phyloP scores from a whole-genome alignment of 1,140 invertebrate genomes.

The Nasonia longicornis region DNA sequence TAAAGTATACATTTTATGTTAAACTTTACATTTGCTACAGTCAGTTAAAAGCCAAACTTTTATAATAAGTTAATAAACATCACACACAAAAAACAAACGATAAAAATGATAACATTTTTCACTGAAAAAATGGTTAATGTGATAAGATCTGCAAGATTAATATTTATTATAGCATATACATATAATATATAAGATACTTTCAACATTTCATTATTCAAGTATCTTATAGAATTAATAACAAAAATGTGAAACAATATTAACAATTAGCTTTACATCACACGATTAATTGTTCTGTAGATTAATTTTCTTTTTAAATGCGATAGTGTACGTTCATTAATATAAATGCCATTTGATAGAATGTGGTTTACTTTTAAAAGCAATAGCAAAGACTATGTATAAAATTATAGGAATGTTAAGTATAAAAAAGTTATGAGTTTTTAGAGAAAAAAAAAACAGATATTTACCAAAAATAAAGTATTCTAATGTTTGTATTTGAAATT shows the following conservation, averaged over 20 bases:
- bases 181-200: neutral
- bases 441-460: neutral
- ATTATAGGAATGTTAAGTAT: neutral
- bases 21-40: neutral
- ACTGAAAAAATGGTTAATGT: neutral
- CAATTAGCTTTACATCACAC: neutral
- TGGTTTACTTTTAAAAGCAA: neutral
- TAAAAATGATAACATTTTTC: slow-evolving; percentile 2
- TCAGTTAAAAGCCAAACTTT: neutral
- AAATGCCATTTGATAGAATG: neutral
- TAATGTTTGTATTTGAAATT: neutral
- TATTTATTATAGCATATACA: neutral
- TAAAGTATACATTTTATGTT: neutral
- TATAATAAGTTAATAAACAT: neutral
- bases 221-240: neutral
- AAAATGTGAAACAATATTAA: neutral
- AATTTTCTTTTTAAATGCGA: neutral
- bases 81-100: neutral
- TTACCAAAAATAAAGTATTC: neutral
- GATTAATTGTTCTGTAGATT: neutral
- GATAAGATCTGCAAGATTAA: neutral
- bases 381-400: slow-evolving; percentile 15
- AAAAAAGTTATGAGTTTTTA: slow-evolving; percentile 4
- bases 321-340: neutral
- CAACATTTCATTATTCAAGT: neutral